Percentiles rank a stretch among this genome's conserved stretches.
Conservation (phyloP, 2,113 vertebrate species). For the Oncorhynchus kisutch region DNA sequence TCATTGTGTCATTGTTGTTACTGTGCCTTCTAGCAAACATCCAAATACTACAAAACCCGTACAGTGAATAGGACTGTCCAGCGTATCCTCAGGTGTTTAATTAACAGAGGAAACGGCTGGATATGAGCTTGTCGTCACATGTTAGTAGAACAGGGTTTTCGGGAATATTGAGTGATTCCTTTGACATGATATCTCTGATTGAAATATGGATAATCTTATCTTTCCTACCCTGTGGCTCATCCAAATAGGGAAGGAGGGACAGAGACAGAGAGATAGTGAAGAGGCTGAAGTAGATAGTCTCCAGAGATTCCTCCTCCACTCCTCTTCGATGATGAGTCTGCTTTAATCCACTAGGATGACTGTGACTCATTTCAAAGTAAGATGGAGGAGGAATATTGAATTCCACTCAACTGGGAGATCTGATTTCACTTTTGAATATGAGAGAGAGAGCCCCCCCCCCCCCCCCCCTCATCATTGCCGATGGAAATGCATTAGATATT, state of each 20-base stretch:
- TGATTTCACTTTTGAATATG: constrained; percentile 84
- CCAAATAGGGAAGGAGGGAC: constrained; percentile 10
- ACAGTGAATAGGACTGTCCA: no score
- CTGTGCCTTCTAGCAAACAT: no score
- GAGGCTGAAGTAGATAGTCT: constrained; percentile 56
- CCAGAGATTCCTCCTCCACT: constrained; percentile 71
- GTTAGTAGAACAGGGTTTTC: neutral
- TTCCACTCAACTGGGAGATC: constrained; percentile 92
- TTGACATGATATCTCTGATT: constrained; percentile 46
- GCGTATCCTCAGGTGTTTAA: neutral
- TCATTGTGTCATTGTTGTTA: no score
- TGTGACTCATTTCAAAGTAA: constrained; percentile 94
- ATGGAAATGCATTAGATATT: constrained; percentile 94
- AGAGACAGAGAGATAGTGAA: constrained; percentile 42
- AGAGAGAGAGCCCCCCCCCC: constrained; percentile 4
- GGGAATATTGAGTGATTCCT: constrained; percentile 28
- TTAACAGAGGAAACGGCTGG: neutral
- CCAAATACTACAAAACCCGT: no score
- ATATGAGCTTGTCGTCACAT: constrained; percentile 3
- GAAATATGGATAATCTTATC: constrained; percentile 50
- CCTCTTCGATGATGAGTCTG: constrained; percentile 50
- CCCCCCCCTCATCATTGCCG: constrained; percentile 84
- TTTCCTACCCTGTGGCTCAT: constrained; percentile 17
- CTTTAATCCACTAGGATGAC: constrained; percentile 68
- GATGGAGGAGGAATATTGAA: constrained; percentile 84